Percentiles rank a stretch among this genome's conserved stretches.
These are phyloP conservation scores for Brienomyrus brachyistius DNA, from an alignment of 2,113 vertebrate species.

Conservation along the genomic window DNA sequence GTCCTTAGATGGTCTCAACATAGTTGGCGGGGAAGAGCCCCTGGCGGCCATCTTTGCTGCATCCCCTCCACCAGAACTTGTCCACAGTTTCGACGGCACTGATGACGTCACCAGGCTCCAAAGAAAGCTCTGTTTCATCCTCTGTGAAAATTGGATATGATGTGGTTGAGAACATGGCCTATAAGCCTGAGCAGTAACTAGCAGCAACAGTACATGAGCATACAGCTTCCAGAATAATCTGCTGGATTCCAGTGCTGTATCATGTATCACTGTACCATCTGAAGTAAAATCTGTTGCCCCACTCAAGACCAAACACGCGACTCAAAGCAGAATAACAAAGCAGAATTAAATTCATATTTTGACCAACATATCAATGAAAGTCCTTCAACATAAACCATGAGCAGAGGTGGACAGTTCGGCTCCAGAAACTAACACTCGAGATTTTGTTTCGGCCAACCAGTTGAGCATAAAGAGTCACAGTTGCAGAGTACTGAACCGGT, in stretches of 20 bases:
- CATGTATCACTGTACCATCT: not conserved
- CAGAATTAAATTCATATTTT: not conserved
- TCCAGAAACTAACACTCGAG: not conserved
- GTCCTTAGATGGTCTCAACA: constrained; percentile 59
- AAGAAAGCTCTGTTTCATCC: constrained; percentile 68
- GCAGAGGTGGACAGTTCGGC: not conserved
- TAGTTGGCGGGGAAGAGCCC: constrained; percentile 70
- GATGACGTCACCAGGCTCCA: constrained; percentile 71
- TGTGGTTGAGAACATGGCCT: not conserved
- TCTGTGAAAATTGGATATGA: constrained; percentile 45
- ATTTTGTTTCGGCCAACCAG: not conserved
- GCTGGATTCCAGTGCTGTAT: not conserved
- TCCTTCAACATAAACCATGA: not conserved
- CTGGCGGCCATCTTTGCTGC: constrained; percentile 66
- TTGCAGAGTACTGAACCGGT: not conserved
- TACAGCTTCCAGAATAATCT: not conserved
- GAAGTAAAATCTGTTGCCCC: not conserved
- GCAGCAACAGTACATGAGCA: not conserved
- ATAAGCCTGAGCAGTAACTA: not conserved
- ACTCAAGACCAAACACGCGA: not conserved
- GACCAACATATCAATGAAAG: not conserved
- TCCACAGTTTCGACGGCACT: constrained; percentile 64
- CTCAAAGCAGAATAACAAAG: not conserved
- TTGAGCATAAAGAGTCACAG: not conserved
- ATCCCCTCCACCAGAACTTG: constrained; percentile 69